Conservation (phyloP, 2,113 vertebrate genomes). For the Copsychus sechellarum region DNA sequence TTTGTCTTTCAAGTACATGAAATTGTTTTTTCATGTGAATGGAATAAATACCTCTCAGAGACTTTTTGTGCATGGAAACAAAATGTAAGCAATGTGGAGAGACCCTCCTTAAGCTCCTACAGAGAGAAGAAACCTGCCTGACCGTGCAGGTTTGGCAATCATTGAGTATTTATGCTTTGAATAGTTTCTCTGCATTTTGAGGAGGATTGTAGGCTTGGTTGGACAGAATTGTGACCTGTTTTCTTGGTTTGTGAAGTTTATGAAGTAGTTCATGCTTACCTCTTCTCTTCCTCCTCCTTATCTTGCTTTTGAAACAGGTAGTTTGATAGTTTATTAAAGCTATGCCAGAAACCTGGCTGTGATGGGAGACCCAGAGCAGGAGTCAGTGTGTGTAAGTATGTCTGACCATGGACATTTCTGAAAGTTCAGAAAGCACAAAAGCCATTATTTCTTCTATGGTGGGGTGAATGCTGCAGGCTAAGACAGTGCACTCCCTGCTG, state of each 20-base stretch:
- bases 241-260: constrained; percentile 7
- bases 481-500: neutral
- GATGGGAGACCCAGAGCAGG: neutral
- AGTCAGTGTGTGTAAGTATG: neutral
- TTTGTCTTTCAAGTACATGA: constrained; percentile 30
- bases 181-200: neutral
- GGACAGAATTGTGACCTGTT: constrained; percentile 23
- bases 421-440: neutral
- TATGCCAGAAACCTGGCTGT: constrained; percentile 13
- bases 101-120: neutral
- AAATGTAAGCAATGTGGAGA: neutral
- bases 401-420: neutral
- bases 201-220: neutral
- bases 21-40: constrained; percentile 3
- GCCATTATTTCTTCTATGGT: neutral
- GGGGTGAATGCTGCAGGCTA: neutral
- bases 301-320: neutral
- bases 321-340: constrained; percentile 8
- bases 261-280: neutral
- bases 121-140: neutral
- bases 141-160: neutral
- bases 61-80: neutral
- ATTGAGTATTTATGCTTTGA: neutral
- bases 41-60: constrained; percentile 6
- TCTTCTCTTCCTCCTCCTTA: neutral